Evolutionary conservation across 2,797 vertebrate genomes (phyloP).

Genomic region (Melanogrammus aeglefinus): DNA sequence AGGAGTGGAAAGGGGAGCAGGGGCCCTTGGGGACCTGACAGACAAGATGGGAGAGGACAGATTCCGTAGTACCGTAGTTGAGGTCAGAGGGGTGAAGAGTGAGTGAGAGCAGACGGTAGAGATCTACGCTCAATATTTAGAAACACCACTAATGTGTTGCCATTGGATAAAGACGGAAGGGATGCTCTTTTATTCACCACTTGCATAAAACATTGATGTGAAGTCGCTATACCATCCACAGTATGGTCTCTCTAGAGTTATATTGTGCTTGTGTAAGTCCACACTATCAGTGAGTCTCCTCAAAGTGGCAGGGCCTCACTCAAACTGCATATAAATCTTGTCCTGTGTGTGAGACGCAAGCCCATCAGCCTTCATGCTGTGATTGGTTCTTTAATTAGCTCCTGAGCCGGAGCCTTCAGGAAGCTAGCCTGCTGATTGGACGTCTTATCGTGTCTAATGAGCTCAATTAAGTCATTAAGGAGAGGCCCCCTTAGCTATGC

Average conservation of each 20-base stretch:
- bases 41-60: background rate
- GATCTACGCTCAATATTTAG: background rate
- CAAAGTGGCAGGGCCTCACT: background rate
- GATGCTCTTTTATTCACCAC: background rate
- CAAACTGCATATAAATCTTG: constrained; percentile 12
- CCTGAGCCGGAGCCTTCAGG: constrained; percentile 76
- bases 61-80: background rate
- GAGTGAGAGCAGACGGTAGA: background rate
- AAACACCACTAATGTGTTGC: background rate
- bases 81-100: constrained; percentile 27
- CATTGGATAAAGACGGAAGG: background rate
- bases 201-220: background rate
- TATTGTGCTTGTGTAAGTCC: background rate
- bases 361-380: constrained; percentile 53
- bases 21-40: background rate
- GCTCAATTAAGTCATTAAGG: constrained; percentile 79
- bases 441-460: constrained; percentile 76
- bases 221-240: background rate
- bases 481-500: constrained; percentile 55
- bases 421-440: constrained; percentile 75
- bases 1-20: background rate
- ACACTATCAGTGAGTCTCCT: background rate
- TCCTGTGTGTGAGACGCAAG: constrained; percentile 43
- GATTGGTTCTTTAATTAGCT: constrained; percentile 77
- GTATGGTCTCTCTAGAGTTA: background rate